Conservation (phyloP, 2,888 invertebrate species). For the Portevinia maculata region DNA sequence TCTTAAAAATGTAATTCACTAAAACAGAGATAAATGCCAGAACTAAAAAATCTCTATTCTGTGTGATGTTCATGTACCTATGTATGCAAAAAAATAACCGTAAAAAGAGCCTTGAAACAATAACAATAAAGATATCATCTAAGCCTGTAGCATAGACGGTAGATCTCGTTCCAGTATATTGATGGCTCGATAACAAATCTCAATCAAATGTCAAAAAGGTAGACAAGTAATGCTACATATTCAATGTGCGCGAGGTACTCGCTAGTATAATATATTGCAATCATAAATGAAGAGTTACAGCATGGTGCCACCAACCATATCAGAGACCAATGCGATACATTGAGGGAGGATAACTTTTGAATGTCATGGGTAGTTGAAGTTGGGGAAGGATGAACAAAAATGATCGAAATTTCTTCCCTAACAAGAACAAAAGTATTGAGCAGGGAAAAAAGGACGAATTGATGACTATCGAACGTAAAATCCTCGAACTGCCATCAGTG, state of each 20-base stretch:
- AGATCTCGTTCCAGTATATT: conserved; percentile 72
- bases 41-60: too few species aligned
- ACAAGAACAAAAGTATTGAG: conserved; percentile 16
- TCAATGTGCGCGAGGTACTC: conserved; percentile 75
- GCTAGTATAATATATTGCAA: conserved; percentile 42
- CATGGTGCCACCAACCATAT: conserved; percentile 60
- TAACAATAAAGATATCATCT: conserved; percentile 15
- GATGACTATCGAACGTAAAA: conserved; percentile 73
- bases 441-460: conserved; percentile 48
- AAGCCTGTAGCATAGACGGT: conserved; percentile 19
- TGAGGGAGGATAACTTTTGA: conserved; percentile 63
- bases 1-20: too few species aligned
- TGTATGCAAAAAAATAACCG: neutral
- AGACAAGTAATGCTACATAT: conserved; percentile 80
- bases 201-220: conserved; percentile 83
- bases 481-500: conserved; percentile 62
- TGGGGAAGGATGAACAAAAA: conserved; percentile 57
- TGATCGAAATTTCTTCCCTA: conserved; percentile 41
- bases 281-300: conserved; percentile 71
- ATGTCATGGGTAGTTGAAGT: conserved; percentile 70
- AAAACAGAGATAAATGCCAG: too few species aligned
- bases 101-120: conserved; percentile 58
- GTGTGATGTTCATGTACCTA: too few species aligned
- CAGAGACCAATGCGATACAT: conserved; percentile 21
- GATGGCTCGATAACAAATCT: conserved; percentile 82